A percentile compares a stretch with the other conserved stretches of the same genome.
Conservation (phyloP, 37 sponge, comb jelly and placozoan genomes). For the Hexactinellida sp. region DNA sequence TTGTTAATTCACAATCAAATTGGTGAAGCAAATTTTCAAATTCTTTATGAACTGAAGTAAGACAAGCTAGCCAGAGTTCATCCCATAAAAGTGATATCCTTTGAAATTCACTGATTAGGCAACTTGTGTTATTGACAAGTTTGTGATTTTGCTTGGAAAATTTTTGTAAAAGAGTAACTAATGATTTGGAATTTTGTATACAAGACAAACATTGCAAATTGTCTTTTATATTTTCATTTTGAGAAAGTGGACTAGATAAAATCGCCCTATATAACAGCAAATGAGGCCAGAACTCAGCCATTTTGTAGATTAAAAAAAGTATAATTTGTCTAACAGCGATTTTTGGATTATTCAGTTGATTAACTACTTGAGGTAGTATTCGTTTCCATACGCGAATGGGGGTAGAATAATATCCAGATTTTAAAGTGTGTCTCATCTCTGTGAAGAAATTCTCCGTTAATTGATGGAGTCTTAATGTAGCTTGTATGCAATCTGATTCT, state of each 20-base stretch:
- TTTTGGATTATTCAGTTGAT: background rate
- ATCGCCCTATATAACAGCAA: background rate
- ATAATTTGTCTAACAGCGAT: background rate
- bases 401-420: conserved; percentile 55
- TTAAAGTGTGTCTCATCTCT: conserved; percentile 65
- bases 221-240: conserved; percentile 20
- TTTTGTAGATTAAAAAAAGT: background rate
- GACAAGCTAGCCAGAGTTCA: conserved; percentile 85
- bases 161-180: background rate
- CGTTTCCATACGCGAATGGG: conserved; percentile 74
- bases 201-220: conserved; percentile 41
- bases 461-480: conserved; percentile 59
- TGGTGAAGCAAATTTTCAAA: conserved; percentile 46
- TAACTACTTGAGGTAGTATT: background rate
- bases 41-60: conserved; percentile 18
- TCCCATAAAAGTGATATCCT: conserved; percentile 86
- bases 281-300: background rate
- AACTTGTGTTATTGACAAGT: conserved; percentile 58
- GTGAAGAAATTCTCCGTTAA: conserved; percentile 72
- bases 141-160: conserved; percentile 37
- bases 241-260: background rate
- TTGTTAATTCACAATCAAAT: conserved; percentile 62
- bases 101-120: conserved; percentile 64
- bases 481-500: background rate
- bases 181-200: conserved; percentile 51